Base-by-base conservation (phyloP, 2,888 invertebrate species). In the Hololepta plana region DNA sequence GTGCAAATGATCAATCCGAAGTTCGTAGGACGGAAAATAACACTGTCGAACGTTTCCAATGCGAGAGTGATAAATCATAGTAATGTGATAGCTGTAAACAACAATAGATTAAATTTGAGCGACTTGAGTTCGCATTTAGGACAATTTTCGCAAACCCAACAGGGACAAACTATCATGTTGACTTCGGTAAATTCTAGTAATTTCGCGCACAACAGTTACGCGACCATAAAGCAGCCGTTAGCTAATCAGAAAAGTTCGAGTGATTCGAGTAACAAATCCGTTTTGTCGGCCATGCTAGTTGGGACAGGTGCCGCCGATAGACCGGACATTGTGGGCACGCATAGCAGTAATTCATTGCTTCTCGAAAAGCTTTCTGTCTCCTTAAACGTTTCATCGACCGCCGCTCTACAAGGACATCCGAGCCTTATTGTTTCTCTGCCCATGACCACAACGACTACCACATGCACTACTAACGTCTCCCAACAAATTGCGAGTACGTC, bases 301-400 rank as follows among this genome's bases (percentile, higher is more conserved):
- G 64, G 66, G 10, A 64, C 66, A 3, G 66, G 67, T 2, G 62
- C 66, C 3, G 67, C 67, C 8, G 66, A 67, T 38, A 56, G 63
- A 39, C 62, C 65, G 11, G 54, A 53, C 27, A 60, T 64, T 33
- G 59, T 62, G 15, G 62, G 61, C 30, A 55, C 62, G 26, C 58
- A 57, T 36, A 59, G 59, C 29, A 55, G 59, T 10, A 60, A 59
- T 32, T 58, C 63, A 10, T 44, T 63, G 24, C 48, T 64, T 9
- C 42, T 60, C 31, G 63, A 64, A 40, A 56, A 64, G 34, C 46
- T 65, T 40, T 82, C 84, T 25, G 57, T 80, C 41, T 74, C 77
- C 20, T 54, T 80, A 32, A 74, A 71, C 40, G 71, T 73, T 35
- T 73, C 79, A 19, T 69, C 75, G 15, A 67, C 74, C 16, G 38